Base-by-base conservation (phyloP, 2,113 vertebrate species). In the Mustelus asterias region DNA sequence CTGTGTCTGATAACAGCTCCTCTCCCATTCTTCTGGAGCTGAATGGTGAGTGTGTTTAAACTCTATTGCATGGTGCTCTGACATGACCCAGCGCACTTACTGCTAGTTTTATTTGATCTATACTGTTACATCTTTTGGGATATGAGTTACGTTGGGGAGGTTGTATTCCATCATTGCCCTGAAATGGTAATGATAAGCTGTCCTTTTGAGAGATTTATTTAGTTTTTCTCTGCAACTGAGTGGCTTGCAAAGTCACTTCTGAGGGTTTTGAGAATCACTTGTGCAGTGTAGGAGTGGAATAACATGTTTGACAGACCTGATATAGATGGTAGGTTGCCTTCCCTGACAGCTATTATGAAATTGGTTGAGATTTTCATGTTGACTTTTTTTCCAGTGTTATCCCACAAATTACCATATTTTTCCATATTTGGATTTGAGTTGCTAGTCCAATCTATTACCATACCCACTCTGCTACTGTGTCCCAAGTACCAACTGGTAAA, bases 41-140 rank as follows among this genome's bases (percentile, higher is more conserved):
- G 60, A 96, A 96, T 86, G 95, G 95, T 96, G 41, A 83, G 78
- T 96, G 48, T 65, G 20, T 33, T 95, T 70, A 95, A 72, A 70
- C 41, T 95, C n/a, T 76, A 8, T 60, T 44, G 20, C n/a, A 44
- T 70, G 65, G 5, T 72, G 94, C 94, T 95, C 41, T 95, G 44
- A 76, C 9, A 72, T 72, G 58, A 90, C 20, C 18, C 54, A n/a
- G 54, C 33, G 13, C 16, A 67, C 16, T 41, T 41, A 44, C 37
- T 41, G 80, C 5, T 76, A 76, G 72, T 83, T 83, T 16, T 4
- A 18, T 41, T 83, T 83, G 78, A 93, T 93, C n/a, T 90, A 29
- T 18, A 60, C n/a, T 60, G 58, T n/a, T 90, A 33, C 5, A 24
- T 89, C 29, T 90, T 33, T 60, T 90, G 33, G 14, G 6, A 0